Conservation (phyloP, 2,797 vertebrate species). For the Antrozous pallidus region DNA sequence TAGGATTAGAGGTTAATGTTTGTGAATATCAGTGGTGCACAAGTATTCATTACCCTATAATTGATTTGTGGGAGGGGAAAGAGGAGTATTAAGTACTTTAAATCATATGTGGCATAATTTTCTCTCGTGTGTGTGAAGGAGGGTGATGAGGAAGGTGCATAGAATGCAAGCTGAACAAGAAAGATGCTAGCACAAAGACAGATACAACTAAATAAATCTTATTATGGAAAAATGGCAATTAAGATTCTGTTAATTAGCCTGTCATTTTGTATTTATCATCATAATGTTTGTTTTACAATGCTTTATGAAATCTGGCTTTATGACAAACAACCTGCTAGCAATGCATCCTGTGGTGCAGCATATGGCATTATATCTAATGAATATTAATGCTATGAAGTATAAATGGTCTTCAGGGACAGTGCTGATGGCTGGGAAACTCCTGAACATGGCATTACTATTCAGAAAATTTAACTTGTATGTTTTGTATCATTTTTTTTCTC, state of each 20-base stretch:
- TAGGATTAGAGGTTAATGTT: slow-evolving; percentile 36
- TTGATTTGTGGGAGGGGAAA: slow-evolving; percentile 58
- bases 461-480: slow-evolving; percentile 71
- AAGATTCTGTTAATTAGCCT: slow-evolving; percentile 86
- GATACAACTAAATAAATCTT: slow-evolving; percentile 80
- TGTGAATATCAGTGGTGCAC: neutral
- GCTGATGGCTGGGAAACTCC: slow-evolving; percentile 81
- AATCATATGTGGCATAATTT: slow-evolving; percentile 53
- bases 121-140: neutral
- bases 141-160: neutral
- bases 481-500: slow-evolving; percentile 73
- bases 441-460: slow-evolving; percentile 80
- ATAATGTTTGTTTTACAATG: slow-evolving; percentile 94
- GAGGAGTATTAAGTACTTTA: slow-evolving; percentile 38
- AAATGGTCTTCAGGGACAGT: slow-evolving; percentile 82
- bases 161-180: slow-evolving; percentile 62
- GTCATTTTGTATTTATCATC: slow-evolving; percentile 91
- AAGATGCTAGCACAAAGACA: slow-evolving; percentile 74
- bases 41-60: slow-evolving; percentile 69
- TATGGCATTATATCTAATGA: slow-evolving; percentile 88
- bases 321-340: slow-evolving; percentile 88
- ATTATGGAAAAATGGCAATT: slow-evolving; percentile 84
- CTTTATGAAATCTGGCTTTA: slow-evolving; percentile 91
- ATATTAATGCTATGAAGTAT: slow-evolving; percentile 86
- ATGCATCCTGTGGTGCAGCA: slow-evolving; percentile 86